phyloP scores from a whole-genome alignment of 2,888 invertebrate genomes.

The Punctoribates punctum region DNA sequence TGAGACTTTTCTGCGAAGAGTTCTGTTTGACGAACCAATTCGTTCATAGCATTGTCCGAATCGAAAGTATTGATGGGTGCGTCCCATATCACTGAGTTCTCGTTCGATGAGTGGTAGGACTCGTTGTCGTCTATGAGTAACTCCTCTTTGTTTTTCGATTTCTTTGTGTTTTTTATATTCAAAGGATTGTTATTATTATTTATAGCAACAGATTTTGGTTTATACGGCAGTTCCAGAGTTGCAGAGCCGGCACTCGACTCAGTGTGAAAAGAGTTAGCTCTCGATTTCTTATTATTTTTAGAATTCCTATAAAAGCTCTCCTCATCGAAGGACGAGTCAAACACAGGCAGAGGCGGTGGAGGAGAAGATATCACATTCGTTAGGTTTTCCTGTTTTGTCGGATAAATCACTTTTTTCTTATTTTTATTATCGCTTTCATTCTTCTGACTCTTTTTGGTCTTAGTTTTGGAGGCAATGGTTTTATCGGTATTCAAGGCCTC shows the following conservation, averaged over 20 bases:
- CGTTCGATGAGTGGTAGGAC: conserved; percentile 1
- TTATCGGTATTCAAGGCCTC: conserved; percentile 1
- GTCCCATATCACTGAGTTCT: conserved; percentile 41
- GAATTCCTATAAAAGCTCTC: conserved; percentile 18
- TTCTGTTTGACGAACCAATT: conserved; percentile 41
- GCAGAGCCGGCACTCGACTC: not conserved
- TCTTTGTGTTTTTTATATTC: not conserved
- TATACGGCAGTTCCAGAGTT: conserved; percentile 29
- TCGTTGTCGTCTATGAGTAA: conserved; percentile 16
- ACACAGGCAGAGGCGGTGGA: conserved; percentile 29
- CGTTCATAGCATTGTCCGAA: conserved; percentile 41
- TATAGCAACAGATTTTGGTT: not conserved
- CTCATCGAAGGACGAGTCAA: conserved; percentile 38
- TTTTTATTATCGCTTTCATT: conserved; percentile 18
- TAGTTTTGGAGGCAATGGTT: not conserved
- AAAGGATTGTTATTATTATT: not conserved
- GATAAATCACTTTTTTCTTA: conserved; percentile 27
- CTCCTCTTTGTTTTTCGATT: conserved; percentile 4
- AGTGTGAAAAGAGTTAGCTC: conserved; percentile 10
- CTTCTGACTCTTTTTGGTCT: conserved; percentile 16
- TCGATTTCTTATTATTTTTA: conserved; percentile 2
- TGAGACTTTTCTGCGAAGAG: conserved; percentile 34
- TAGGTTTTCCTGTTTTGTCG: conserved; percentile 25
- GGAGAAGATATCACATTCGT: conserved; percentile 26
- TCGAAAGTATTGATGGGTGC: conserved; percentile 43